Evolutionary conservation across 2,888 invertebrate species (phyloP), one percentile per base, ranked within the genome.

Genomic region (Cryptops parisi): DNA sequence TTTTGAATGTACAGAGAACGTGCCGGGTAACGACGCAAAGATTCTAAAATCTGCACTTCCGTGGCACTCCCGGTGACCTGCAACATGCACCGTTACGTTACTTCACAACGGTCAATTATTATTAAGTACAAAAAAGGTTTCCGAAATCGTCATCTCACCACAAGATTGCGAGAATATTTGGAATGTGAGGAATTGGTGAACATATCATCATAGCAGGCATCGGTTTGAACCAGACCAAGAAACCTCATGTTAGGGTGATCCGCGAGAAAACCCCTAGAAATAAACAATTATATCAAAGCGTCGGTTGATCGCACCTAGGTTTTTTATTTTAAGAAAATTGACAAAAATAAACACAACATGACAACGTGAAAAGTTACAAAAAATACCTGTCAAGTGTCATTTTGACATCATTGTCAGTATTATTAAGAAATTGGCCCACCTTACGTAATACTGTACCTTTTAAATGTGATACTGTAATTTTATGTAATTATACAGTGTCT

Each of bases 1-100:
- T 79, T 80, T 67, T 81, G 81, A 27, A 81, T 74, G 64, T 78
- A 81, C 53, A 72, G 66, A 3, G 75, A 71, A 46, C 80, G 72
- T 39, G 70, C 68, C 22, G 71, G 68, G 62, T 81, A 80, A 52
- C 76, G 70, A 55, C 68, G 68, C 45, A 82, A 67, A 1, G 78
- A 73, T 60, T 79, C 75, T 52, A 76, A 61, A 54, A 79, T 71
- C 67, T 78, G 78, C 38, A 65, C 63, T 62, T 78, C 76, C 43
- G 70, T 73, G 15, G 75, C 76, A 50, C 74, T 74, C 27, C 78
- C 78, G 52, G 76, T 73, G 12, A 78, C 64, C 68, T 70, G 56
- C 3, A 60, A 56, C 43, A 52, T 26, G 43, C 25, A 19, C 41
- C 27, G 12, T 25, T 26, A 53, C 41, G 33, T 33, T 33, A n/a